Conservation (phyloP, 2,113 vertebrate species). For the Dicrurus megarhynchus region DNA sequence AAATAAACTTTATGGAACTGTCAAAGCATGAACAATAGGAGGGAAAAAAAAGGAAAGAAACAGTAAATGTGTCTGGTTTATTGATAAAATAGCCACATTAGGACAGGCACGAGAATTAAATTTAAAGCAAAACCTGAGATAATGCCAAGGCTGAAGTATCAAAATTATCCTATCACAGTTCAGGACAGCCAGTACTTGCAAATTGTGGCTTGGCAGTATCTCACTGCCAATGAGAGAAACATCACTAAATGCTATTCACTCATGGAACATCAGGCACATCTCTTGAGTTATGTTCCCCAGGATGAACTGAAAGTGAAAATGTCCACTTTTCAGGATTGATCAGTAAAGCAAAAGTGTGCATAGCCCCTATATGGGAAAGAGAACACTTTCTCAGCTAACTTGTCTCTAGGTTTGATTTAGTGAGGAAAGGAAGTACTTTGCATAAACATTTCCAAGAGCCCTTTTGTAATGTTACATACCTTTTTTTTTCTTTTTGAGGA, state of each 20-base stretch:
- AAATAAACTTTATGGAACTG: constrained; percentile 79
- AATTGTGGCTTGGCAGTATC: constrained; percentile 1
- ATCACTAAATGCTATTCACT: neutral
- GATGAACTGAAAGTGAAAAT: neutral
- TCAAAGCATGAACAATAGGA: constrained; percentile 67
- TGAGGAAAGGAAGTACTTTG: neutral
- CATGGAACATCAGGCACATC: neutral
- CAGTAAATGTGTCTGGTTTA: constrained; percentile 53
- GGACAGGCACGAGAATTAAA: constrained; percentile 28
- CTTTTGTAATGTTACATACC: neutral
- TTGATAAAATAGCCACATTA: constrained; percentile 60
- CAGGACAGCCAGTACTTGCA: neutral
- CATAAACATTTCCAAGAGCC: constrained; percentile 17
- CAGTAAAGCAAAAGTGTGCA: neutral
- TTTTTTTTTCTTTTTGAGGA: neutral
- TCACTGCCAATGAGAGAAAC: neutral
- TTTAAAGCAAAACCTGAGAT: constrained; percentile 31
- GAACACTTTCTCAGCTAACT: neutral
- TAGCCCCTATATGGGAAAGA: neutral
- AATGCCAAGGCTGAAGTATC: neutral
- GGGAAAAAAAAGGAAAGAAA: constrained; percentile 7
- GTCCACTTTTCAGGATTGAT: neutral
- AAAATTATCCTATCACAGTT: constrained; percentile 2
- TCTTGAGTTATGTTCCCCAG: neutral
- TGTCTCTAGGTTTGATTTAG: constrained; percentile 2